Base-by-base conservation (phyloP, 37 sponge, comb jelly and placozoan genomes). In the Halisarca cf. caerulea region DNA sequence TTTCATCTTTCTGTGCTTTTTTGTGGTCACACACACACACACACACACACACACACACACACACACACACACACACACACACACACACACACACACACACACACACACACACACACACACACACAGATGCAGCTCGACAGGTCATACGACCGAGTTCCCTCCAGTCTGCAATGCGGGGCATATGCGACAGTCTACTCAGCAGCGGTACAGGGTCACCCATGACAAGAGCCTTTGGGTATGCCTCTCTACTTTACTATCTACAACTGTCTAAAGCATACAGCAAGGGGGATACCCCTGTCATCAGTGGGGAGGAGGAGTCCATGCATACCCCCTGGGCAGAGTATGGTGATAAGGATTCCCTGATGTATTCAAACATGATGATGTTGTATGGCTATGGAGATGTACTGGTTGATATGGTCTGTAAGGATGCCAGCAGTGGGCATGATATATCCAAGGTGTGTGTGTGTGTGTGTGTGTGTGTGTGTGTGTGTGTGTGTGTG, bases 341-440 rank as follows among this genome's bases (percentile, higher is more conserved):
- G 20, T 74, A 74, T 21, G 24, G n/a, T 1, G 44, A 21, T 41
- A 43, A 81, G 68, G 70, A 82, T 18, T 58, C 71, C 15, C 42
- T 92, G 37, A 70, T 39, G 24, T 32, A 75, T 18, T 78, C 71
- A 40, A 93, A 86, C 77, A 53, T 95, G 60, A 78, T 89, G 28
- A 62, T 86, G 6, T 82, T 97, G 38, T 59, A 55, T 47, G 59
- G 83, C 37, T 97, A 89, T 83, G 98, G 98, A 27, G 96, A 97
- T 33, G 55, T 84, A 27, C 82, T 97, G 60, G 92, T 97, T 91
- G 98, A 95, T 58, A 80, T 79, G 3, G 82, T 97, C 23, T 95
- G 96, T 77, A 87, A 90, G 28, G 95, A 97, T 74, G 98, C 98
- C 45, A 88, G 94, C 86, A 87, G 82, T 82, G 91, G 94, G 7